A percentile compares a stretch with the other conserved stretches of the same genome.
Conservation (phyloP, 2,797 vertebrate species). For the Siniperca undulata region DNA sequence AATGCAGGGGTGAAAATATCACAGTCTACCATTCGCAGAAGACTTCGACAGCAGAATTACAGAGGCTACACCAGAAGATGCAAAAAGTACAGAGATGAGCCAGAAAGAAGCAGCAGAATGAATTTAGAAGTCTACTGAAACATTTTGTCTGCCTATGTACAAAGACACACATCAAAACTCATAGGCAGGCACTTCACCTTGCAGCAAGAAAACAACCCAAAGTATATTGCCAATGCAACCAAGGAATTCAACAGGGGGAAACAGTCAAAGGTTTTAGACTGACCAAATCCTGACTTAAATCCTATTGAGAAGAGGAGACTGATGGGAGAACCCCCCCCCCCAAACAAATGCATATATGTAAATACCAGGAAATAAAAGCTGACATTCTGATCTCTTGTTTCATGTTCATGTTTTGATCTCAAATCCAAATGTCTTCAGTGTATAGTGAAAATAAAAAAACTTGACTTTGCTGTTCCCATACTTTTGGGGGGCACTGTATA, state of each 20-base stretch:
- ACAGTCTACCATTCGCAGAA: not conserved
- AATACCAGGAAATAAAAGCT: too few relatives aligned
- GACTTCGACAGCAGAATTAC: not conserved
- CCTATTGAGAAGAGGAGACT: too few relatives aligned
- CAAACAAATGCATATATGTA: too few relatives aligned
- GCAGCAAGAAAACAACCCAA: not conserved
- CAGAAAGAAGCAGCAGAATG: not conserved
- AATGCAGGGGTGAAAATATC: not conserved
- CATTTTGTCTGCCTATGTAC: not conserved
- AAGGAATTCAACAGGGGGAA: not conserved
- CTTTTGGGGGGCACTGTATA: too few relatives aligned
- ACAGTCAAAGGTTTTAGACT: too few relatives aligned
- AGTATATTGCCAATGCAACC: not conserved
- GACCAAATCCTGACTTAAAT: too few relatives aligned
- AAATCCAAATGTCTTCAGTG: too few relatives aligned
- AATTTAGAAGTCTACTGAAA: not conserved
- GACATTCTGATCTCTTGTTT: too few relatives aligned
- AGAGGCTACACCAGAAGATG: not conserved
- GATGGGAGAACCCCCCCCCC: too few relatives aligned
- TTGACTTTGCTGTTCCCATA: too few relatives aligned
- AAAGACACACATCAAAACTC: not conserved
- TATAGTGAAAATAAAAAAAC: too few relatives aligned
- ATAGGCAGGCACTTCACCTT: not conserved
- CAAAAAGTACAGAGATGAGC: not conserved
- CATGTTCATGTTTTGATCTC: too few relatives aligned